Base-by-base conservation (phyloP, 2,888 invertebrate genomes). In the Drosophila nigritarsus region DNA sequence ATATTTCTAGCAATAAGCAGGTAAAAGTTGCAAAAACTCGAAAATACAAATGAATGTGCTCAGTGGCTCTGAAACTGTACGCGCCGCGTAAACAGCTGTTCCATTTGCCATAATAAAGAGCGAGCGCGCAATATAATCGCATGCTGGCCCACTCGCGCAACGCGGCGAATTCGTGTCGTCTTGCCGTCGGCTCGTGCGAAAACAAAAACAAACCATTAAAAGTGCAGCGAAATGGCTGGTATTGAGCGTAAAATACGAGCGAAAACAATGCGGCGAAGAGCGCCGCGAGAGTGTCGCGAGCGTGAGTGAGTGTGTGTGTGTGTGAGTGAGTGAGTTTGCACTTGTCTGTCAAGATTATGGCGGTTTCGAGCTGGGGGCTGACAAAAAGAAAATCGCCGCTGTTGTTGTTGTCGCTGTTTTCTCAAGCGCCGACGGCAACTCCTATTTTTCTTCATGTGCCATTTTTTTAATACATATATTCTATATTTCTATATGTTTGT, bases 371-470 rank as follows among this genome's bases (percentile, higher is more conserved):
- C 71, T 70, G 73, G 78, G 70, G 80, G 59, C 63, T 67, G 68
- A 63, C 69, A 78, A 80, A 75, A 77, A 58, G 75, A 73, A 80
- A 78, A 79, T 61, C 73, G 66, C 64, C 45, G 64, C 63, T 61
- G 75, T 32, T 49, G 58, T 38, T 54, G 67, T 40, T 76, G 50
- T 59, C 58, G 74, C 64, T 64, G 70, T 58, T 71, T 70, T 38
- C 75, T 79, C 80, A 67, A 70, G 68, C 64, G 87, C 78, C 87
- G 87, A 85, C 89, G 90, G 90, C 90, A 91, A 91, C 91, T 91
- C 89, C 91, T 91, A 91, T 91, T 90, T 90, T 90, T 87, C 90
- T 87, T 90, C 83, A 81, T 85, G 74, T 87, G 83, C 82, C 82
- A 77, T 81, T 84, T 75, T 73, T 65, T 65, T 48, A 11, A 30